A percentile compares a stretch with the other conserved stretches of the same genome.
Conservation (phyloP, 1,140 invertebrate species). For the Dendrolimus punctatus region DNA sequence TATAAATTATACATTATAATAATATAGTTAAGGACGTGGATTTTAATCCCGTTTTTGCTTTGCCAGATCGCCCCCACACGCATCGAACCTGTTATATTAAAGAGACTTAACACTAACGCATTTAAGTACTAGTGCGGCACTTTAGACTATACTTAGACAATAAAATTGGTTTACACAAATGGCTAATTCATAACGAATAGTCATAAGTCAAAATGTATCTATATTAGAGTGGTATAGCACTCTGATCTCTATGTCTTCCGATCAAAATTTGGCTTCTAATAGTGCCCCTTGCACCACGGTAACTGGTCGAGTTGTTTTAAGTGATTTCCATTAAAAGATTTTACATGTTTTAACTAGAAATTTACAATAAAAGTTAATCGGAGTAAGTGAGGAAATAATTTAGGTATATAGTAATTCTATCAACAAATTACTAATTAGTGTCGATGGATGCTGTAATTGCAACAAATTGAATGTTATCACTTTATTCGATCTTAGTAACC, state of each 20-base stretch:
- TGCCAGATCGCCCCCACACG: conserved; percentile 6
- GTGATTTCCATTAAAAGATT: conserved; percentile 12
- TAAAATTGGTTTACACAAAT: conserved; percentile 49
- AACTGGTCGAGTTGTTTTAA: conserved; percentile 15
- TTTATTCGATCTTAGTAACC: conserved; percentile 54
- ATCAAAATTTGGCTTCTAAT: conserved; percentile 21
- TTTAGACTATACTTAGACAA: conserved; percentile 68
- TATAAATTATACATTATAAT: not conserved
- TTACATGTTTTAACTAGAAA: conserved; percentile 19
- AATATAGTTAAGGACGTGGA: not conserved
- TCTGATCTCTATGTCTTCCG: conserved; percentile 29
- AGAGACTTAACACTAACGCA: conserved; percentile 1
- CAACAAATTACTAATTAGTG: conserved; percentile 18
- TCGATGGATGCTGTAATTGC: conserved; percentile 25
- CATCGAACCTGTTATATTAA: conserved; percentile 9
- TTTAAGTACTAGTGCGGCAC: conserved; percentile 39
- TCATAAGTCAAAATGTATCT: conserved; percentile 15
- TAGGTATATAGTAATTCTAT: conserved; percentile 27
- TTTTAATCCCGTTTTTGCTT: conserved; percentile 9
- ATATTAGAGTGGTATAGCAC: conserved; percentile 17
- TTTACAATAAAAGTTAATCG: conserved; percentile 25
- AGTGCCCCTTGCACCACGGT: conserved; percentile 25
- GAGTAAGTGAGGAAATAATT: conserved; percentile 19
- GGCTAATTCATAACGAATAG: conserved; percentile 21
- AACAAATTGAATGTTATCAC: conserved; percentile 55